Percentiles rank a stretch among this genome's conserved stretches.
These are phyloP conservation scores for Microplitis deprimator DNA, from an alignment of 2,888 invertebrate genomes.

Conservation along the genomic window DNA sequence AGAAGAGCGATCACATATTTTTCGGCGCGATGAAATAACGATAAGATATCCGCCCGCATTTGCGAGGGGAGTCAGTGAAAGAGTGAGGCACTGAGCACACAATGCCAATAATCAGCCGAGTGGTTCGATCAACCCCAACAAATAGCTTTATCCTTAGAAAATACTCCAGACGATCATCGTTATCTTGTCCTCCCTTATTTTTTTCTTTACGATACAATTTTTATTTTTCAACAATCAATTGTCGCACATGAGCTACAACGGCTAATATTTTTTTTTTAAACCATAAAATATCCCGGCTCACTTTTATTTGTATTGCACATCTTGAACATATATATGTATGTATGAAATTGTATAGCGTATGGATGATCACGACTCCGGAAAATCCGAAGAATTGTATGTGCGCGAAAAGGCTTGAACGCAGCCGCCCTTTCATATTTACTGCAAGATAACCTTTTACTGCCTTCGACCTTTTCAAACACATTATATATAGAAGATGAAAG, in stretches of 20 bases:
- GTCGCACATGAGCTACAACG: conserved; percentile 29
- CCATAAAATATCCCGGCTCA: conserved; percentile 24
- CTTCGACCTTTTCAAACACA: conserved; percentile 14
- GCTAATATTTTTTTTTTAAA: conserved; percentile 16
- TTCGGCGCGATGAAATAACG: conserved; percentile 29
- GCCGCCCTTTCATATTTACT: conserved; percentile 16
- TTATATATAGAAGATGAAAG: neutral
- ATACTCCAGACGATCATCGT: conserved; percentile 36
- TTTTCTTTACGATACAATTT: conserved; percentile 29
- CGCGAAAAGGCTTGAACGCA: conserved; percentile 13
- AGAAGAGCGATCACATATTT: neutral
- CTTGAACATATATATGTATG: neutral
- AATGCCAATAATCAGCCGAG: conserved; percentile 69
- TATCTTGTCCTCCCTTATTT: conserved; percentile 22
- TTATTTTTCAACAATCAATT: conserved; percentile 40
- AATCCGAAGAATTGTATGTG: conserved; percentile 35
- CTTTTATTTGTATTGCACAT: neutral
- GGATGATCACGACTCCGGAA: conserved; percentile 28
- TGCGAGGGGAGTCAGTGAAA: conserved; percentile 12
- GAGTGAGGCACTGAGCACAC: conserved; percentile 55
- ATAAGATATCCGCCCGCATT: conserved; percentile 49
- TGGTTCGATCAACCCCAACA: conserved; percentile 58
- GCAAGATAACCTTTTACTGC: conserved; percentile 14
- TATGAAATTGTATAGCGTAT: neutral
- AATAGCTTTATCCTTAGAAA: conserved; percentile 59